phyloP scores from a whole-genome alignment of 2,113 vertebrate genomes.

The Oenanthe melanoleuca region DNA sequence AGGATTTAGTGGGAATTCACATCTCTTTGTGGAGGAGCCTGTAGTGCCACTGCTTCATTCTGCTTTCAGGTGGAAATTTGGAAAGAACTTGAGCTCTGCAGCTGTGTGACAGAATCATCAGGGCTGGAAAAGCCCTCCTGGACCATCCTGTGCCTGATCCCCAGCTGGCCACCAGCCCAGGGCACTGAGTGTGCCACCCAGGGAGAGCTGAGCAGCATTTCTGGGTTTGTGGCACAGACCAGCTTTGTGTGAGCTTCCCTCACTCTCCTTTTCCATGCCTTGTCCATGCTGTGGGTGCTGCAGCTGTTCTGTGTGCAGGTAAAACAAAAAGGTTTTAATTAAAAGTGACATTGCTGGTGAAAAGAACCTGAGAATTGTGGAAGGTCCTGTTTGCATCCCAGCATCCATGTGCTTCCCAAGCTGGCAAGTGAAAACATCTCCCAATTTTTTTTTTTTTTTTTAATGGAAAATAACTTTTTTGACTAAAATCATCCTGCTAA shows the following conservation, averaged over 20 bases:
- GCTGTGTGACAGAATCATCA: background rate
- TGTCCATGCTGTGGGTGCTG: background rate
- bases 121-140: background rate
- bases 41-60: too few species aligned
- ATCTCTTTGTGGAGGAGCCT: background rate
- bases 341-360: constrained; percentile 65
- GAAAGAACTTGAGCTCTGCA: background rate
- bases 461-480: background rate
- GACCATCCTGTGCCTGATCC: accelerated
- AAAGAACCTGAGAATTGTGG: background rate
- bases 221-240: background rate
- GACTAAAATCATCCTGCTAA: background rate
- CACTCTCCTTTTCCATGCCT: constrained; percentile 5
- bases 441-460: background rate
- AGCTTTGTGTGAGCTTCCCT: background rate
- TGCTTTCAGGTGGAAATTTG: background rate
- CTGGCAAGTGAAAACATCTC: background rate
- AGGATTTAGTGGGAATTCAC: accelerated
- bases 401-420: background rate
- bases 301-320: constrained; percentile 47
- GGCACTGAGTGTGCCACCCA: accelerated
- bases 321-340: constrained; percentile 70
- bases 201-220: background rate
- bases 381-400: background rate
- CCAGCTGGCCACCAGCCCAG: background rate